Evolutionary conservation across 2,888 invertebrate genomes (phyloP), one percentile per base, ranked within the genome.

Genomic region (Amphipyra tragopoginis): DNA sequence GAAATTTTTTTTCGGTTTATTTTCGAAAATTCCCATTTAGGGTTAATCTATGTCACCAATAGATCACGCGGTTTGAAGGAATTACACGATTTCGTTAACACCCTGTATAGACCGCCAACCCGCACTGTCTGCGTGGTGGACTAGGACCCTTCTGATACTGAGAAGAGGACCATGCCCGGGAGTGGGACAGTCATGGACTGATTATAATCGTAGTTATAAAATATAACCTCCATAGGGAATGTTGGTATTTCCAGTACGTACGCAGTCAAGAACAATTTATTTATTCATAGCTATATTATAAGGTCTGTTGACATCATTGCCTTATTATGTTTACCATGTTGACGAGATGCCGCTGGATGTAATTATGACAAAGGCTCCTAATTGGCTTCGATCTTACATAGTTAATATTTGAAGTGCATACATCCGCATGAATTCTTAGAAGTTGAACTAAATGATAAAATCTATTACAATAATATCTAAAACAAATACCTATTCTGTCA

Each of bases 221-320:
- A 21, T 21, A 39, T 45, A 36, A 45, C 38, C 50, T 67, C 52
- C 51, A 39, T 49, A 11, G 33, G 39, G 49, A 65, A 54, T 65
- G 39, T 10, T 13, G 26, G 11, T 48, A 47, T 57, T 47, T 43
- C 38, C 29, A 62, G 42, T 61, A 33, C 33, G 11, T 65, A 47
- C 33, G 34, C 34, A 36, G 26, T 66, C 72, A 70, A 72, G 60
- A 62, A 56, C 64, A 62, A 57, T 57, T 57, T 79, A 77, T 80
- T 62, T 77, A 72, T 72, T 80, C 77, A 82, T 66, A 75, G 70
- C 62, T 62, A 21, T 56, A 53, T 57, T 55, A 69, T 62, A 73
- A 60, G 52, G 58, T 61, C 56, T 72, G 80, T 79, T 84, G 85
- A 83, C 77, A 83, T 84, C 81, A 84, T 75, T 68, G 52, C 67